These are phyloP conservation scores for Volucella bombylans DNA, from an alignment of 2,888 invertebrate species.

Conservation along the genomic window DNA sequence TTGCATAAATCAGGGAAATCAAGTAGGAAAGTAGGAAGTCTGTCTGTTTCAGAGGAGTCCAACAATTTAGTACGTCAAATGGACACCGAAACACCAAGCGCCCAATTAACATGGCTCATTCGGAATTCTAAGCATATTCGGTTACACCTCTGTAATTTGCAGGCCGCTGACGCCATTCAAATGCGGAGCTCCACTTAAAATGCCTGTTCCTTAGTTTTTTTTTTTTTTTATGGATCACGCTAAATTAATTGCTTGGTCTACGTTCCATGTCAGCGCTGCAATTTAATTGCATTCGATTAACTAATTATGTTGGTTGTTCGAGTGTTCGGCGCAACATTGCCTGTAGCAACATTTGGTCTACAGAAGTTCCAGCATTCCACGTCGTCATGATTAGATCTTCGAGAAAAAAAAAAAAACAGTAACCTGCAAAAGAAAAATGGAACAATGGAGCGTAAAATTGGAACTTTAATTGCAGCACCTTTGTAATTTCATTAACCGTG, in stretches of 20 bases:
- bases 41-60: neutral
- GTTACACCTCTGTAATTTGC: constrained; percentile 54
- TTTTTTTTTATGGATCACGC: neutral
- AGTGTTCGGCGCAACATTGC: constrained; percentile 22
- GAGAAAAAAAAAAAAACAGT: neutral
- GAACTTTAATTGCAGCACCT: constrained; percentile 23
- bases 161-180: constrained; percentile 43
- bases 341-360: constrained; percentile 16
- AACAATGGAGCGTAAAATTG: neutral
- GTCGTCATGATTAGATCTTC: constrained; percentile 44
- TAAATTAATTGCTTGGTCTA: constrained; percentile 51
- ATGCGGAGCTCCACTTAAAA: constrained; percentile 39
- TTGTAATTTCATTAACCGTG: neutral
- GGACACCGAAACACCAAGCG: constrained; percentile 21
- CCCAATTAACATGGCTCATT: constrained; percentile 58
- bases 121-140: constrained; percentile 44
- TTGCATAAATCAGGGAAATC: constrained; percentile 12
- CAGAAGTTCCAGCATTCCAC: constrained; percentile 33
- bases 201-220: neutral
- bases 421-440: neutral
- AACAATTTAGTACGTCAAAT: constrained; percentile 14
- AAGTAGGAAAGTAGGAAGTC: constrained; percentile 26
- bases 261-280: constrained; percentile 49
- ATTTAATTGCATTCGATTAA: constrained; percentile 61
- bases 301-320: constrained; percentile 57